A percentile compares a stretch with the other conserved stretches of the same genome.
phyloP scores from a whole-genome alignment of 1,140 invertebrate genomes.

The Drosophila varians region DNA sequence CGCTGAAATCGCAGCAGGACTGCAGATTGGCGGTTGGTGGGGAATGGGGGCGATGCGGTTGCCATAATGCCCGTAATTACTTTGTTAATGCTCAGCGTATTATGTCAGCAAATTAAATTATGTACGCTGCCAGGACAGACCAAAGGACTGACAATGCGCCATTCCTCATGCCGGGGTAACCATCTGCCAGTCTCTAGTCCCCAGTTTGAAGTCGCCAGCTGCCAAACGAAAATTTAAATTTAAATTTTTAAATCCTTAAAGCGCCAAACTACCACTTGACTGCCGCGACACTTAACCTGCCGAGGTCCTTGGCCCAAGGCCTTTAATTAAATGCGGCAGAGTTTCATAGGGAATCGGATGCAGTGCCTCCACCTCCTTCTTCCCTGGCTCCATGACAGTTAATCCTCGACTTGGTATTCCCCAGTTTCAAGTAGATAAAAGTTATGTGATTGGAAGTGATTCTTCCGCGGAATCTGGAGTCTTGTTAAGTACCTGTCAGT shows the following conservation, averaged over 20 bases:
- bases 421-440: neutral
- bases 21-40: conserved; percentile 30
- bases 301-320: neutral
- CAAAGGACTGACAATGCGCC: conserved; percentile 15
- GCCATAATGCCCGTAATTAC: conserved; percentile 75
- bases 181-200: conserved; percentile 12
- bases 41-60: conserved; percentile 46
- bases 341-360: conserved; percentile 5
- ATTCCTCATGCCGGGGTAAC: conserved; percentile 3
- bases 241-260: conserved; percentile 26
- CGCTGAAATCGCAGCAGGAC: conserved; percentile 32
- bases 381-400: neutral
- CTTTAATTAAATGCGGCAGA: conserved; percentile 46
- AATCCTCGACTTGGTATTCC: conserved; percentile 7
- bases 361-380: neutral
- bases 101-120: conserved; percentile 71
- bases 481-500: neutral
- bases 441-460: neutral
- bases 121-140: conserved; percentile 35
- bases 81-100: conserved; percentile 76
- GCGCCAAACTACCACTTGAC: conserved; percentile 29
- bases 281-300: conserved; percentile 15
- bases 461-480: neutral
- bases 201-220: neutral
- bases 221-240: conserved; percentile 37